phyloP scores from a whole-genome alignment of 2,888 invertebrate genomes.

The Tineola bisselliella region DNA sequence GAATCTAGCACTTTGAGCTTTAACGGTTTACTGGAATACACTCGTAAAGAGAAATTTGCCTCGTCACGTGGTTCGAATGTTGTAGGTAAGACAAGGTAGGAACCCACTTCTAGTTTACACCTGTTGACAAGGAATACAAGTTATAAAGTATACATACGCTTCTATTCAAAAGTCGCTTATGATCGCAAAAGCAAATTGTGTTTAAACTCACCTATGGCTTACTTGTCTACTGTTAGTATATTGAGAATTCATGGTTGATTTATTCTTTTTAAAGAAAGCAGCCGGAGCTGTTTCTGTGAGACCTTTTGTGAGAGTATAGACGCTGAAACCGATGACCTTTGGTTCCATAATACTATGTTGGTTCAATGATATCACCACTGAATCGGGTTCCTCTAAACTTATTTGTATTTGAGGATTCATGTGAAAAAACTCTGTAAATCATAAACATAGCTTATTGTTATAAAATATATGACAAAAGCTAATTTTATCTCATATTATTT shows the following conservation, averaged over 20 bases:
- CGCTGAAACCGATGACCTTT: slow-evolving; percentile 91
- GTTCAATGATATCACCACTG: slow-evolving; percentile 82
- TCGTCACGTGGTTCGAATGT: slow-evolving; percentile 93
- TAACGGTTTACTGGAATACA: slow-evolving; percentile 79
- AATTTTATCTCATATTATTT: too few species aligned
- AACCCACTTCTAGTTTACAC: slow-evolving; percentile 81
- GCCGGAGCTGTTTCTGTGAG: slow-evolving; percentile 79
- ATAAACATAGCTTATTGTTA: slow-evolving; percentile 7
- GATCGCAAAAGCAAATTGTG: background rate
- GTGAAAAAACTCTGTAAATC: slow-evolving; percentile 81
- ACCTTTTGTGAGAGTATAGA: slow-evolving; percentile 78
- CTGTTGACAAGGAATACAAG: slow-evolving; percentile 35
- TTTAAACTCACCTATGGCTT: slow-evolving; percentile 47
- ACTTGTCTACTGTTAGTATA: slow-evolving; percentile 94
- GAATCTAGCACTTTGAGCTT: slow-evolving; percentile 79
- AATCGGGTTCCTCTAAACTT: slow-evolving; percentile 72
- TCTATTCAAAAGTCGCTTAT: background rate
- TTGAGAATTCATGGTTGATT: slow-evolving; percentile 87
- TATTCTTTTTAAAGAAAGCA: slow-evolving; percentile 84
- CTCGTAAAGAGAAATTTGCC: slow-evolving; percentile 85
- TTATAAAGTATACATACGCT: background rate
- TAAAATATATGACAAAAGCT: background rate
- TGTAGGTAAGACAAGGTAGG: slow-evolving; percentile 87
- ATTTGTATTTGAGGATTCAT: slow-evolving; percentile 91
- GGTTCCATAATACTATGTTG: slow-evolving; percentile 93